phyloP scores from a whole-genome alignment of 1,140 invertebrate species.

The Varroa destructor region DNA sequence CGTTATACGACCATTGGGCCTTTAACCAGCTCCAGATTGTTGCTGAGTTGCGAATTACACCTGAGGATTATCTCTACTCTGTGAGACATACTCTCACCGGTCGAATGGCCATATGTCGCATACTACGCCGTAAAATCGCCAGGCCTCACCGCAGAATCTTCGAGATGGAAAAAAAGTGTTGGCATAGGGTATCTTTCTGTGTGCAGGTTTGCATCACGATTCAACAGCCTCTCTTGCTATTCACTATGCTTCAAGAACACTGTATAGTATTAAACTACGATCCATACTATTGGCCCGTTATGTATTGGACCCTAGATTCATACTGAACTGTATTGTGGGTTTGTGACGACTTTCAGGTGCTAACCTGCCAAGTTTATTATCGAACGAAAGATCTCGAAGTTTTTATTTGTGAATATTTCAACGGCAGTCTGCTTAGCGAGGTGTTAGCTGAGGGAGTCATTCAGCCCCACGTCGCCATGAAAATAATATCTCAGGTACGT shows the following conservation, averaged over 20 bases:
- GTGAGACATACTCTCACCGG: constrained; percentile 20
- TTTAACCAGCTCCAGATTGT: constrained; percentile 1
- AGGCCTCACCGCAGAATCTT: neutral
- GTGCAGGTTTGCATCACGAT: neutral
- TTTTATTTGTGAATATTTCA: constrained; percentile 7
- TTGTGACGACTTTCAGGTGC: neutral
- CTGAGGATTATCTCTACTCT: neutral
- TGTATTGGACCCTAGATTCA: too few species aligned
- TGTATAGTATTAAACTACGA: too few species aligned
- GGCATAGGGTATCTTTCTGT: constrained; percentile 17
- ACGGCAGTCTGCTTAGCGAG: neutral
- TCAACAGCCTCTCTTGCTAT: too few species aligned
- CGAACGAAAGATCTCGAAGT: constrained; percentile 1
- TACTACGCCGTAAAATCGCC: neutral
- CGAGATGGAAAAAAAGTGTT: constrained; percentile 16
- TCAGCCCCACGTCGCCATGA: neutral
- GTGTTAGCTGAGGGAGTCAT: constrained; percentile 8
- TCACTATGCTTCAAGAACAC: too few species aligned
- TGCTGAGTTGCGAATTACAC: neutral
- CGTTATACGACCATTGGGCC: neutral
- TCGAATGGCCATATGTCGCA: neutral
- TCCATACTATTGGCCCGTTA: too few species aligned
- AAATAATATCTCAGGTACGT: constrained; percentile 17
- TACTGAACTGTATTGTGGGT: too few species aligned
- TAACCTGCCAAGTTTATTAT: constrained; percentile 2